Conservation (phyloP, 2,797 vertebrate genomes). For the Anabacerthia variegaticeps region DNA sequence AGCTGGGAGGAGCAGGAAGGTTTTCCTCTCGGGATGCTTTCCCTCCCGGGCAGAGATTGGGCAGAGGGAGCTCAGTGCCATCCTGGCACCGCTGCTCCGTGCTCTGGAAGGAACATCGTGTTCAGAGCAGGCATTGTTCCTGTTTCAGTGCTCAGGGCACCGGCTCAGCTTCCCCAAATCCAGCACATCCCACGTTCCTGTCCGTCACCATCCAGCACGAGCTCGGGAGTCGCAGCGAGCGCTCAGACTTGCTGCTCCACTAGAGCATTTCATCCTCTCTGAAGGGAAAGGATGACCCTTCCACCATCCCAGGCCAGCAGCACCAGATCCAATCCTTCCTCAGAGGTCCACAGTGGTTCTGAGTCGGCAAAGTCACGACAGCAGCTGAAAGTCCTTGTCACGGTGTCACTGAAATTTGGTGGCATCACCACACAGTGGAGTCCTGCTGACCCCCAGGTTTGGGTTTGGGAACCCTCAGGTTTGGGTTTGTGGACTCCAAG, state of each 20-base stretch:
- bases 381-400: neutral
- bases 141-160: neutral
- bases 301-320: neutral
- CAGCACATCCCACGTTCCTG: neutral
- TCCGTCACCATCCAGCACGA: neutral
- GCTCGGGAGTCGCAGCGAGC: neutral
- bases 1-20: neutral
- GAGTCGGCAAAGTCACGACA: neutral
- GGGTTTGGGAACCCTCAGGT: fast-evolving
- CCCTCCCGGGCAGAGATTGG: neutral
- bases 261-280: neutral
- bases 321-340: fast-evolving
- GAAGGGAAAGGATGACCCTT: neutral
- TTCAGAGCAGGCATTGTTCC: neutral
- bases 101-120: neutral
- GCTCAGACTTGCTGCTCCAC: neutral
- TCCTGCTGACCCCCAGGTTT: neutral
- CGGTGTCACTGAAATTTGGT: fast-evolving
- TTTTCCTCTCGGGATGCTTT: neutral
- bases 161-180: neutral
- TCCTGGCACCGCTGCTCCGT: fast-evolving
- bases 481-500: neutral
- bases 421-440: fast-evolving
- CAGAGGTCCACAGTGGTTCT: neutral
- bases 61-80: neutral